A percentile compares a stretch with the other conserved stretches of the same genome.
These are phyloP conservation scores for Latrodectus hesperus DNA, from an alignment of 2,888 invertebrate genomes.

Conservation along the genomic window DNA sequence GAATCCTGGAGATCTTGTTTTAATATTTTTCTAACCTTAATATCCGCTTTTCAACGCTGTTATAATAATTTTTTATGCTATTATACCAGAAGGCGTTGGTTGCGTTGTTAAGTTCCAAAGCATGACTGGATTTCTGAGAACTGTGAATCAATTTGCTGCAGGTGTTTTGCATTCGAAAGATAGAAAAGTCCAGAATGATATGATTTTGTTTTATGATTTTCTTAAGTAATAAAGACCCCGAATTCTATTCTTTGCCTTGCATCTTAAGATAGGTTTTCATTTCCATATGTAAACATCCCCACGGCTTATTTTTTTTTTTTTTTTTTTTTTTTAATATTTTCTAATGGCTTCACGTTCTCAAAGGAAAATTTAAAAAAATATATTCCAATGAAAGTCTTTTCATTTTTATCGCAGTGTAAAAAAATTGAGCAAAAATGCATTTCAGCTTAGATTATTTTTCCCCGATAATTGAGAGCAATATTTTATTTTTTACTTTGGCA, in stretches of 20 bases:
- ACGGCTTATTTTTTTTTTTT: too few relatives aligned
- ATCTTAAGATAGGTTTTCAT: not conserved
- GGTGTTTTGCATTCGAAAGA: slow-evolving; percentile 45
- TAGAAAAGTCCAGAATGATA: slow-evolving; percentile 3
- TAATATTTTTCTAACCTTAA: slow-evolving; percentile 49
- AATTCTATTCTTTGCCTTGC: not conserved
- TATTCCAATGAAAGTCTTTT: too few relatives aligned
- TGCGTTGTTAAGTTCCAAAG: not conserved
- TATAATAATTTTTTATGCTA: not conserved
- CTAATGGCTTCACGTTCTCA: too few relatives aligned
- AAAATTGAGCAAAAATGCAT: too few relatives aligned
- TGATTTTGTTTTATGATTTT: slow-evolving; percentile 19
- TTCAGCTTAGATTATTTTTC: too few relatives aligned
- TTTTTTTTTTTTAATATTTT: too few relatives aligned
- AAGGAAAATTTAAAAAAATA: too few relatives aligned
- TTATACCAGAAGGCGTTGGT: not conserved
- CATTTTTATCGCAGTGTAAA: too few relatives aligned
- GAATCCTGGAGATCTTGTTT: slow-evolving; percentile 49
- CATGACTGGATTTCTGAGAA: slow-evolving; percentile 7
- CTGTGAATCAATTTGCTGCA: slow-evolving; percentile 25
- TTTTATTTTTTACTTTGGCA: too few relatives aligned
- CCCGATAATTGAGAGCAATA: too few relatives aligned
- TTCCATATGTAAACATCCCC: not conserved
- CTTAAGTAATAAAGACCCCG: slow-evolving; percentile 33
- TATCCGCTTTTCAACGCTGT: slow-evolving; percentile 10